Percentiles rank a stretch among this genome's conserved stretches.
Conservation (phyloP, 2,113 vertebrate genomes). For the Ranitomeya variabilis region DNA sequence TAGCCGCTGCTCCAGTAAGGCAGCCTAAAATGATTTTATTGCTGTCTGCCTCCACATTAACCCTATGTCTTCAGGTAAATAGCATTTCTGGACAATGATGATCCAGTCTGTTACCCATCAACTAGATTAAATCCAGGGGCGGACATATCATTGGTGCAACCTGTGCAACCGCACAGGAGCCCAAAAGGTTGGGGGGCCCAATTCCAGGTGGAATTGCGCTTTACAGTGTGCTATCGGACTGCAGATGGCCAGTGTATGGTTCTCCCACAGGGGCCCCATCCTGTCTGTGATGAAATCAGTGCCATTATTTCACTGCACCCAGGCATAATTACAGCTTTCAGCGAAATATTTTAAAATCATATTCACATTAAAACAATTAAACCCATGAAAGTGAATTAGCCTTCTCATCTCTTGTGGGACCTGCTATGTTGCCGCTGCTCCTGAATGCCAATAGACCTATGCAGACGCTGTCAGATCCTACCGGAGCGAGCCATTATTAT, state of each 20-base stretch:
- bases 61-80: too few relatives aligned
- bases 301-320: not conserved
- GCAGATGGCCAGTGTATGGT: too few relatives aligned
- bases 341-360: not conserved
- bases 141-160: too few relatives aligned
- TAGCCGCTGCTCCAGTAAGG: too few relatives aligned
- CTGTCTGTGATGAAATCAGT: not conserved
- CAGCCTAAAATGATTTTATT: too few relatives aligned
- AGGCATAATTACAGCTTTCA: not conserved
- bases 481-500: not conserved
- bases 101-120: not conserved
- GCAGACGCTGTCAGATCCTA: not conserved
- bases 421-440: conserved; percentile 4
- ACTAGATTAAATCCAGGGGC: not conserved
- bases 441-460: not conserved
- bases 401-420: not conserved
- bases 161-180: too few relatives aligned
- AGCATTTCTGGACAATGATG: too few relatives aligned
- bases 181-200: too few relatives aligned
- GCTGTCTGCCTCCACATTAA: too few relatives aligned
- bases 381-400: conserved; percentile 3
- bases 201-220: too few relatives aligned
- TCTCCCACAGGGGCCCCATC: too few relatives aligned
- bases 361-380: conserved; percentile 30
- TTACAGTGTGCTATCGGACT: too few relatives aligned